Evolutionary conservation across 2,888 invertebrate genomes (phyloP), one percentile per base, ranked within the genome.

Genomic region (Acrocera orbiculus): DNA sequence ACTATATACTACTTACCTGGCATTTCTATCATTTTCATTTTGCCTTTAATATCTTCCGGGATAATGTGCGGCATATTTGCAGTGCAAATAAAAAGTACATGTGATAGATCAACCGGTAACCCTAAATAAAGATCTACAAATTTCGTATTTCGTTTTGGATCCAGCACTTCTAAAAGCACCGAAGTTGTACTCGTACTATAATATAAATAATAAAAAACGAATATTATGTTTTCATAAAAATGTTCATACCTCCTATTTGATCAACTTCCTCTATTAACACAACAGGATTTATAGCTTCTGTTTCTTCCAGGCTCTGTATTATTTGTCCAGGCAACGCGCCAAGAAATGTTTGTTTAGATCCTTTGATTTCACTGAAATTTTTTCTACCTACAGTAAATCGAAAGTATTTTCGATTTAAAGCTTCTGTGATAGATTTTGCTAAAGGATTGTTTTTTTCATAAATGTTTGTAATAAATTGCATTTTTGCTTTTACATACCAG

Each of bases 241-340:
- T 17, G 19, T 22, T 35, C 27, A 56, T 57, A 83, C 85, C 78
- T 63, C 87, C 87, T 57, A 89, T 83, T 66, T 89, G 87, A 52
- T 87, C 87, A n/a, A 93, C 87, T 65, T 96, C 96, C 53, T 99
- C 98, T 44, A 99, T 98, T 3, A 99, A 70, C 32, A 99, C 80
- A 5, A 99, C 64, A 0, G 98, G 98, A 66, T 99, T 99, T 64
- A 98, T 96, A 0, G 93, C 92, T 62, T 76, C 78, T 0, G 92
- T 93, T 58, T 98, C 99, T 64, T 99, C 99, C 42, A 99, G 65
- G 52, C 96, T 98, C 61, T 99, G 98, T 50, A 99, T 95, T 10
- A 96, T 70, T 65, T 99, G 99, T 19, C 98, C 98, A 1, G 98
- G 98, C 98, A 99, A 99, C 3, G 98, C 96, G 10, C 98, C 98